These are phyloP conservation scores for Apeira syringaria DNA, from an alignment of 2,888 invertebrate genomes.

Conservation along the genomic window DNA sequence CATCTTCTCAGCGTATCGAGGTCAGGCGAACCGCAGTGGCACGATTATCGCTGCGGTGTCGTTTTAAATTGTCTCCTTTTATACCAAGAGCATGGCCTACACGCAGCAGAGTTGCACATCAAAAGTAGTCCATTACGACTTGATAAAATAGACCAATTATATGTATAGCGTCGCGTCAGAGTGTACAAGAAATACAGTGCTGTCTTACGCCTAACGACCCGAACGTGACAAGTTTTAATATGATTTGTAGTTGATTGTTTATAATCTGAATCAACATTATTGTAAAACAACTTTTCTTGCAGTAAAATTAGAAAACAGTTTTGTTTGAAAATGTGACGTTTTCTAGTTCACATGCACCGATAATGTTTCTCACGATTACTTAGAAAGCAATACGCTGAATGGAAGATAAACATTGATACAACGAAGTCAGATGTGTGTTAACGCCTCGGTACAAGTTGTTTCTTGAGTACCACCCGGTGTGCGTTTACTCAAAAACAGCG, in stretches of 20 bases:
- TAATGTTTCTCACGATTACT: slow-evolving; percentile 44
- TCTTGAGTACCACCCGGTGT: slow-evolving; percentile 19
- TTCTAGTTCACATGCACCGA: slow-evolving; percentile 25
- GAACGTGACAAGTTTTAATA: slow-evolving; percentile 39
- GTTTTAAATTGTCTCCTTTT: slow-evolving; percentile 45
- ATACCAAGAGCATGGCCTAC: slow-evolving; percentile 36
- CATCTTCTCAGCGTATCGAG: slow-evolving; percentile 34
- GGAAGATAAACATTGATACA: slow-evolving; percentile 43
- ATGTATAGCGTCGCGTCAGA: slow-evolving; percentile 26
- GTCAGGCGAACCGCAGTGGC: slow-evolving; percentile 35
- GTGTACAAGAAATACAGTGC: slow-evolving; percentile 33
- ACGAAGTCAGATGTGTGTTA: slow-evolving; percentile 36
- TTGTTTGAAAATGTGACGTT: slow-evolving; percentile 27
- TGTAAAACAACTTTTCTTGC: slow-evolving; percentile 20
- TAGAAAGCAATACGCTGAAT: slow-evolving; percentile 46
- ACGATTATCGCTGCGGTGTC: slow-evolving; percentile 37
- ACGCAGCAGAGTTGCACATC: slow-evolving; percentile 29
- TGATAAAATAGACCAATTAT: slow-evolving; percentile 30
- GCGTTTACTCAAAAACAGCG: slow-evolving; percentile 32
- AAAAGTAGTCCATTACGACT: slow-evolving; percentile 33
- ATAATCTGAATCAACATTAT: slow-evolving; percentile 22
- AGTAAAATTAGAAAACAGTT: slow-evolving; percentile 31
- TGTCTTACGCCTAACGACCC: slow-evolving; percentile 31
- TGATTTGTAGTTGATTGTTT: slow-evolving; percentile 45
- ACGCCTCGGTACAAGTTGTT: slow-evolving; percentile 19